Evolutionary conservation across 1,140 invertebrate species (phyloP).

Genomic region (Penaeus chinensis): DNA sequence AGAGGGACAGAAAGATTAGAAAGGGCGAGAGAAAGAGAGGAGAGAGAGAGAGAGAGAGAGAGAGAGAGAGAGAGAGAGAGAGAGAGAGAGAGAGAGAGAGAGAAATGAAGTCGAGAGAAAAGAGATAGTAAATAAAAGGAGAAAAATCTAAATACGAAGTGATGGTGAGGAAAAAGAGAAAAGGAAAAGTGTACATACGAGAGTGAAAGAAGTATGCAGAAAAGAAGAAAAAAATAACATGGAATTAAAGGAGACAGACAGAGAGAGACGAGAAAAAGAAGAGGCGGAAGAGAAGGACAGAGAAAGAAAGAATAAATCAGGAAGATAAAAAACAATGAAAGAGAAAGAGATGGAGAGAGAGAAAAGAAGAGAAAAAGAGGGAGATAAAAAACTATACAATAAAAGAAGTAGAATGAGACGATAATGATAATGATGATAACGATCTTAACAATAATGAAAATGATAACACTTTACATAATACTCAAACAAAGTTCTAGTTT

Average conservation of each 20-base stretch:
- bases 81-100: background rate
- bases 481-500: too few species aligned
- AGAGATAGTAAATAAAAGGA: background rate
- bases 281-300: background rate
- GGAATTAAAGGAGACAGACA: background rate
- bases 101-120: background rate
- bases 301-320: too few species aligned
- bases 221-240: background rate
- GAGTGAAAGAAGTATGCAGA: background rate
- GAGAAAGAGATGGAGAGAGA: background rate
- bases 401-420: background rate
- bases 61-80: background rate
- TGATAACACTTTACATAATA: too few species aligned
- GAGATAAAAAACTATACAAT: background rate
- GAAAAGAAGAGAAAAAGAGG: background rate
- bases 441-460: too few species aligned
- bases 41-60: background rate
- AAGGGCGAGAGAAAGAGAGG: background rate
- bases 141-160: background rate
- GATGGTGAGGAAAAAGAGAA: background rate
- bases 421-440: background rate
- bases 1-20: background rate
- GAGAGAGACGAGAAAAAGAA: background rate
- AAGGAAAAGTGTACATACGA: background rate
- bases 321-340: background rate